phyloP scores from a whole-genome alignment of 1,140 invertebrate species.

The Diachasma alloeum region DNA sequence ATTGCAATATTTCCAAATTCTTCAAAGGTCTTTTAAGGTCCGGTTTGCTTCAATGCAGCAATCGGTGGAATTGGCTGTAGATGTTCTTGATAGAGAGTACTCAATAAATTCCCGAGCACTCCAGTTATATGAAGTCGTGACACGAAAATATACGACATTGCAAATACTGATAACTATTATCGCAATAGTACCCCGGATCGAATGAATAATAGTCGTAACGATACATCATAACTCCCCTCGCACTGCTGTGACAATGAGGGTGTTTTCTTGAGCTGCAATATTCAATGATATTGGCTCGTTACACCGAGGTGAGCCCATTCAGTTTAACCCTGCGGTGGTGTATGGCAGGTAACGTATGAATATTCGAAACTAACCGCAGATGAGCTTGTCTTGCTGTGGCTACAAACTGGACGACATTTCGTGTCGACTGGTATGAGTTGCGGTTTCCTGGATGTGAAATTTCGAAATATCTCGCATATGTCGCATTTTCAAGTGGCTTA shows the following conservation, averaged over 20 bases:
- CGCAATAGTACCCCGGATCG: background rate
- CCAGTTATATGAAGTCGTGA: background rate
- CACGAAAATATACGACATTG: background rate
- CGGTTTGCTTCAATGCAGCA: too few species aligned
- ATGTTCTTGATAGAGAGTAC: background rate
- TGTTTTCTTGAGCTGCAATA: background rate
- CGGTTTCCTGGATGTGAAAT: background rate
- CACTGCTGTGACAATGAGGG: background rate
- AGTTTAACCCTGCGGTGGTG: background rate
- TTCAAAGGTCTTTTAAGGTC: too few species aligned
- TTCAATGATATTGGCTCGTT: background rate
- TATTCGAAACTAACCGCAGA: conserved; percentile 14
- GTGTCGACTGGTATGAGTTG: conserved; percentile 8
- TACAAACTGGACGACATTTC: conserved; percentile 12
- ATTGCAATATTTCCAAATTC: too few species aligned
- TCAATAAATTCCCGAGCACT: background rate
- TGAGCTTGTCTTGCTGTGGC: conserved; percentile 19
- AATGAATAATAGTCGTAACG: background rate
- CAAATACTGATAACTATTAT: background rate
- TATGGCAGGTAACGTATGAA: background rate
- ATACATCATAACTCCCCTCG: background rate
- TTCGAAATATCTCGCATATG: background rate
- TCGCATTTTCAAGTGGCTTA: background rate
- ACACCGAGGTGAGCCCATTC: background rate
- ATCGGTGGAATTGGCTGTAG: background rate